These are phyloP conservation scores for Napeogenes inachia DNA, from an alignment of 2,888 invertebrate species.

Conservation along the genomic window DNA sequence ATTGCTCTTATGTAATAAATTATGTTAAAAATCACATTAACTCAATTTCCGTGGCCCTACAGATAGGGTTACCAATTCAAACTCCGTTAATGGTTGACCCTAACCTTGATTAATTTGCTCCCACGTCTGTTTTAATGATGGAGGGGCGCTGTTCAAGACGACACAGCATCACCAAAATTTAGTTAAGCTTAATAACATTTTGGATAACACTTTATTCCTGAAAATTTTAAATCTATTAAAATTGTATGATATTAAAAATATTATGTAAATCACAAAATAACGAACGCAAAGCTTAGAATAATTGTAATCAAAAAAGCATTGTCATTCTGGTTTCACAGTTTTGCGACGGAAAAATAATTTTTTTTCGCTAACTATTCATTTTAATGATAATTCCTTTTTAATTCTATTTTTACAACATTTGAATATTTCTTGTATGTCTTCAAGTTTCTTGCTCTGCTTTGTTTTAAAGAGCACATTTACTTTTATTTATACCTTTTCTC, in stretches of 20 bases:
- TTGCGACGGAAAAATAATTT: too few relatives aligned
- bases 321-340: too few relatives aligned
- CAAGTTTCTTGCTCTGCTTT: constrained; percentile 4
- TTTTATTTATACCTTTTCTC: constrained; percentile 5
- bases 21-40: neutral
- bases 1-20: neutral
- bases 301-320: too few relatives aligned
- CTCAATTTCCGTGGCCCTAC: constrained; percentile 33
- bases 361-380: neutral
- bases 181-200: constrained; percentile 4
- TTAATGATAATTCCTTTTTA: neutral
- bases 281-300: too few relatives aligned
- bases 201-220: neutral
- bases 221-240: too few relatives aligned
- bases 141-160: constrained; percentile 23
- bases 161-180: constrained; percentile 13
- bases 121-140: constrained; percentile 38
- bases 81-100: constrained; percentile 52
- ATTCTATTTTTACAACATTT: neutral
- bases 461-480: constrained; percentile 4
- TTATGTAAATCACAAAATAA: too few relatives aligned
- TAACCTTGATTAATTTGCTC: constrained; percentile 60
- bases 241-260: too few relatives aligned
- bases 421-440: constrained; percentile 2
- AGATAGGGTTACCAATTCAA: constrained; percentile 44